Conservation (phyloP, 1,140 invertebrate species). For the Heliconius hewitsoni region DNA sequence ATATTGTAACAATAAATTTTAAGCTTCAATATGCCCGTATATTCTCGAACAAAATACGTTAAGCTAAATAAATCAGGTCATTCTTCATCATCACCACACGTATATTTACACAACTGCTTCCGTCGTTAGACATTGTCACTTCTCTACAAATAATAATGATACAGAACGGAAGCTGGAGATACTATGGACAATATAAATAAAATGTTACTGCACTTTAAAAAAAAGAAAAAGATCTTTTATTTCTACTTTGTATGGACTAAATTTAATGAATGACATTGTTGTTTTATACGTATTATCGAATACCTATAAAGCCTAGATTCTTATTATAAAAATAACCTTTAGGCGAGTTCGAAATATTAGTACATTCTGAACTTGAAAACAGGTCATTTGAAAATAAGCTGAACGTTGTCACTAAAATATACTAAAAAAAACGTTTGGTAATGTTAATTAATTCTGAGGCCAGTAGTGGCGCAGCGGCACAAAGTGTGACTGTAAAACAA, state of each 20-base stretch:
- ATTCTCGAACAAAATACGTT: neutral
- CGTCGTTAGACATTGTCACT: neutral
- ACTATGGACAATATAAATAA: conserved; percentile 2
- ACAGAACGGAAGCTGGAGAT: neutral
- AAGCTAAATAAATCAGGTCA: conserved; percentile 19
- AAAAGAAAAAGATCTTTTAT: neutral
- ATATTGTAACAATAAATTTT: conserved; percentile 17
- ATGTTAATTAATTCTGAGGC: too few species aligned
- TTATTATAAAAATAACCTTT: too few species aligned
- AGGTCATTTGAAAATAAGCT: too few species aligned
- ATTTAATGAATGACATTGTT: too few species aligned
- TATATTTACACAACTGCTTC: conserved; percentile 30
- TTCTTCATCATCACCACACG: conserved; percentile 23
- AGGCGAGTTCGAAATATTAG: too few species aligned
- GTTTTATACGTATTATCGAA: too few species aligned
- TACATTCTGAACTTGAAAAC: too few species aligned
- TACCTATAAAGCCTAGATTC: too few species aligned
- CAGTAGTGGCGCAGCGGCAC: too few species aligned
- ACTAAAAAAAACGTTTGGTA: too few species aligned
- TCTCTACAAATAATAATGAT: neutral
- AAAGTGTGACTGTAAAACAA: too few species aligned
- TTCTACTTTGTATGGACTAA: neutral
- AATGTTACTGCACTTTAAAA: neutral
- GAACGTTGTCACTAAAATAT: too few species aligned
- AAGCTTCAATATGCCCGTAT: conserved; percentile 26